phyloP scores from a whole-genome alignment of 92 coral and sea anemone species.

The Umimayanthus chanpuru region DNA sequence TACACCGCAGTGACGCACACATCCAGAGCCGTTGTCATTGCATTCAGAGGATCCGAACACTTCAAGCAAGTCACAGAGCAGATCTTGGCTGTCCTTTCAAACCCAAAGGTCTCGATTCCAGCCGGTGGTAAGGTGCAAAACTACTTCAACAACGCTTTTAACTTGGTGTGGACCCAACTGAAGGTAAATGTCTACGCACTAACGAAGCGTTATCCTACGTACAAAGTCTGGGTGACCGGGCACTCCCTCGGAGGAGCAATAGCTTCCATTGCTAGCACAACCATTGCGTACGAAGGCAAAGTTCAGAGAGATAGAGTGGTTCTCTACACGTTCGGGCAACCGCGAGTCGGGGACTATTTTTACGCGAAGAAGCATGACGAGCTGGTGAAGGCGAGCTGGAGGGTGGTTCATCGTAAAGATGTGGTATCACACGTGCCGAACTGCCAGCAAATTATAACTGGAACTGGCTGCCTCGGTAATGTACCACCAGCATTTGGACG shows the following conservation, averaged over 20 bases:
- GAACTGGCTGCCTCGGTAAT: slow-evolving; percentile 3
- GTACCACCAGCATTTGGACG: slow-evolving; percentile 2
- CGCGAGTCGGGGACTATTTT: slow-evolving; percentile 19
- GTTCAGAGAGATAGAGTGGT: slow-evolving; percentile 4
- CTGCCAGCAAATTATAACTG: neutral
- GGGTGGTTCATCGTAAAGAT: slow-evolving; percentile 45
- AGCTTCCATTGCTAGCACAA: slow-evolving; percentile 54
- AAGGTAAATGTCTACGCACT: neutral
- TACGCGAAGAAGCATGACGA: slow-evolving; percentile 49
- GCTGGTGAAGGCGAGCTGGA: slow-evolving; percentile 48
- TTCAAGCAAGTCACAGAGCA: too few relatives aligned
- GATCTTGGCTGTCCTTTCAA: too few relatives aligned
- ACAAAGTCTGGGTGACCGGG: slow-evolving; percentile 59
- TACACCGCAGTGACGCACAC: too few relatives aligned
- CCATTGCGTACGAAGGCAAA: slow-evolving; percentile 12
- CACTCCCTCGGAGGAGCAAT: slow-evolving; percentile 57
- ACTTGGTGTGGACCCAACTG: too few relatives aligned
- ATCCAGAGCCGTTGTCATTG: too few relatives aligned
- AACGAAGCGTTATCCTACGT: neutral
- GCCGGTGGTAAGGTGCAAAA: too few relatives aligned
- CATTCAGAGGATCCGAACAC: too few relatives aligned
- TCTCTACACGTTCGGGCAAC: too few relatives aligned
- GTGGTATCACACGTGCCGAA: slow-evolving; percentile 38
- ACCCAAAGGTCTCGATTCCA: too few relatives aligned
- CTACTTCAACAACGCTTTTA: too few relatives aligned